Base-by-base conservation (phyloP, 35 echinoderm and acorn worm genomes). In the Apostichopus californicus region DNA sequence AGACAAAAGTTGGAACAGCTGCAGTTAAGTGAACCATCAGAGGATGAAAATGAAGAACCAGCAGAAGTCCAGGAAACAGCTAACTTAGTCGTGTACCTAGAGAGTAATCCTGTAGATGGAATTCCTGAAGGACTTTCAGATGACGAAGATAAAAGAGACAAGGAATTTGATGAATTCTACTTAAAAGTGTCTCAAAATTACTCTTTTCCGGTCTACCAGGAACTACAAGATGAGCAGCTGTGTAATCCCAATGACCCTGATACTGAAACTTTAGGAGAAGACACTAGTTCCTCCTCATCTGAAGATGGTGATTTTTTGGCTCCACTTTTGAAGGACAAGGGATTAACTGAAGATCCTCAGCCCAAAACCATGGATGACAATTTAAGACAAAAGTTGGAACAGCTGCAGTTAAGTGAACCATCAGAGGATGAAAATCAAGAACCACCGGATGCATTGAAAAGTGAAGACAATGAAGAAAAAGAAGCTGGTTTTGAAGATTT, bases 231-330 rank as follows among this genome's bases (percentile, higher is more conserved):
- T 81, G 28, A 2, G 28, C 34, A 81, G 26, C 34, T 81, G 5
- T 28, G 13, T 54, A 55, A 81, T 54, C 52, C 26, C 14, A 9
- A 9, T 81, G 78, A 12, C 12, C 58, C 58, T 61, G 58, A 5
- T 61, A 1, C 5, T 12, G 58, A 61, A 0, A 61, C 8, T 61
- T 8, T 1, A 61, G 58, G 3, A 61, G 58, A 61, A 0, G 58
- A 61, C 2, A 61, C 58, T 5, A 61, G 58, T 8, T 61, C 58
- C 12, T 75, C 58, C 15, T 9, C 9, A 73, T 90, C 93, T 58
- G 57, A 58, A 53, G 55, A 79, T 79, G 89, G 77, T 0, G 93
- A 94, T 15, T 53, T 82, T 57, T 55, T 82, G 46, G 14, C 34
- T 55, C 46, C 26, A 82, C 21, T 82, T n/a, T 82, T 46, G 13